These are phyloP conservation scores for Hoplodrina ambigua DNA, from an alignment of 2,888 invertebrate species.

Conservation along the genomic window DNA sequence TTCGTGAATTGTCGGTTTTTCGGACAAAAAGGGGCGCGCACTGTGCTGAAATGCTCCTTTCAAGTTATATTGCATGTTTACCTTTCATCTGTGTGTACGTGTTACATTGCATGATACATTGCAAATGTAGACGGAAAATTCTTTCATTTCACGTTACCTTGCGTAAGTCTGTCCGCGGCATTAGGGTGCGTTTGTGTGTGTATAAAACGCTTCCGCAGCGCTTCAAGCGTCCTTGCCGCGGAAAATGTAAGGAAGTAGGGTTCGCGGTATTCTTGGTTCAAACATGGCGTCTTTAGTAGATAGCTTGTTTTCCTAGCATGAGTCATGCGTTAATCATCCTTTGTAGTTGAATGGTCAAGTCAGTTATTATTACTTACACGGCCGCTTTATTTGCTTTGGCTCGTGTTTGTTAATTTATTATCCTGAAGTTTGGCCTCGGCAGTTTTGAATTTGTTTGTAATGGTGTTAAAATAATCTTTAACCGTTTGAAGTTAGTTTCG, in stretches of 20 bases:
- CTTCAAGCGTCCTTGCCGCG: constrained; percentile 51
- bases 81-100: too few relatives aligned
- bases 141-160: too few relatives aligned
- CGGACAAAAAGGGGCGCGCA: too few relatives aligned
- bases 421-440: neutral
- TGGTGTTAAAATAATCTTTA: neutral
- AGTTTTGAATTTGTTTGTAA: neutral
- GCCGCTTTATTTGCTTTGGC: constrained; percentile 8
- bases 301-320: constrained; percentile 50
- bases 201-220: constrained; percentile 58
- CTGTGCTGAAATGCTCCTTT: too few relatives aligned
- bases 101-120: too few relatives aligned
- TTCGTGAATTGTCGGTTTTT: too few relatives aligned
- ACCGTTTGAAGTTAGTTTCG: neutral
- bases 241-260: constrained; percentile 59
- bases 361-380: constrained; percentile 22
- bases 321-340: constrained; percentile 47
- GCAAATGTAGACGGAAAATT: too few relatives aligned
- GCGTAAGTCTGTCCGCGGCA: too few relatives aligned
- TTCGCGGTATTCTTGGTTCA: constrained; percentile 38
- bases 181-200: neutral
- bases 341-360: constrained; percentile 33
- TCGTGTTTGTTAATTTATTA: constrained; percentile 29
- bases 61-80: too few relatives aligned
- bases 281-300: constrained; percentile 42